Evolutionary conservation across 2,888 invertebrate genomes (phyloP).

Genomic region (Lissonota sp.): DNA sequence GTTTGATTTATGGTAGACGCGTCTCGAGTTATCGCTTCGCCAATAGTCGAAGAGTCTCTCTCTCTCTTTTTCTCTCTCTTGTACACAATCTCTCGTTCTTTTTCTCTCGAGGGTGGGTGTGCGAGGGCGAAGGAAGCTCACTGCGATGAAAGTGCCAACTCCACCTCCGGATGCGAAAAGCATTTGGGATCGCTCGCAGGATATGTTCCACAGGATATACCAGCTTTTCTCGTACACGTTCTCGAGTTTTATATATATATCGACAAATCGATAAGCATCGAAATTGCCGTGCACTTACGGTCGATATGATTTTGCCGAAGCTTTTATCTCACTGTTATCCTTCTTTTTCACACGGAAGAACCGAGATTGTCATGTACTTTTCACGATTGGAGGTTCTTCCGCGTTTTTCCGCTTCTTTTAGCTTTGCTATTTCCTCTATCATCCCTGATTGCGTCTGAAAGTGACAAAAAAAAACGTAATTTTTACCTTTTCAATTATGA

Average conservation of each 20-base stretch:
- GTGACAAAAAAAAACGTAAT: neutral
- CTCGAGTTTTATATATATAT: conserved; percentile 48
- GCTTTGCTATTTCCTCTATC: neutral
- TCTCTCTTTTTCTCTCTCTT: neutral
- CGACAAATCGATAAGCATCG: conserved; percentile 77
- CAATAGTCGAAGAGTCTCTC: conserved; percentile 74
- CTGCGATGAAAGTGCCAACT: conserved; percentile 59
- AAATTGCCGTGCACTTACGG: conserved; percentile 68
- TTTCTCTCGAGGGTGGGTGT: conserved; percentile 12
- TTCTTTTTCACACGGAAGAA: conserved; percentile 29
- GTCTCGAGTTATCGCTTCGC: conserved; percentile 83
- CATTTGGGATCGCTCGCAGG: conserved; percentile 19
- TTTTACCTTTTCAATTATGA: too few species aligned
- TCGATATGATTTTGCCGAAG: conserved; percentile 61
- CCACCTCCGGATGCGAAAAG: conserved; percentile 44
- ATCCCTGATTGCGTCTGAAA: neutral
- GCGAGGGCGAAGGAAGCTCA: conserved; percentile 28
- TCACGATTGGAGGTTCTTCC: conserved; percentile 40
- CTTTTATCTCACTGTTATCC: conserved; percentile 59
- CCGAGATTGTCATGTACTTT: conserved; percentile 50
- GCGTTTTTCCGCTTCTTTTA: neutral
- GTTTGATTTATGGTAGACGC: conserved; percentile 81
- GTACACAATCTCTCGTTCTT: neutral
- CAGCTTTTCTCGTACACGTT: conserved; percentile 42
- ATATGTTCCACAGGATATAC: neutral